These are phyloP conservation scores for Mus spretus DNA, from an alignment of 2,797 vertebrate genomes.

Conservation along the genomic window DNA sequence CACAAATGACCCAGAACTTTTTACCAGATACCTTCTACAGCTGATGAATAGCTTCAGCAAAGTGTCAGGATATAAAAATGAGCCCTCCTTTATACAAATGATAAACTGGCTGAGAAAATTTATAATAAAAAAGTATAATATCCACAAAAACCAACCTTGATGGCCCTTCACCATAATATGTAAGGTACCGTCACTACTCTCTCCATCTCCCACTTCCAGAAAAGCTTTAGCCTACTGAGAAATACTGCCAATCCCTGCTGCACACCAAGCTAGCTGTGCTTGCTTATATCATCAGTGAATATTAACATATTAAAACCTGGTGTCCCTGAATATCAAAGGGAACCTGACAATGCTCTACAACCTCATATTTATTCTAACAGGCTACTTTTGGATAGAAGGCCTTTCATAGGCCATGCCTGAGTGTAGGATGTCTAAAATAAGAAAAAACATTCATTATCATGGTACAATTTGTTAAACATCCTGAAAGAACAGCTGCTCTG, in stretches of 20 bases:
- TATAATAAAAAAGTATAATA: not conserved
- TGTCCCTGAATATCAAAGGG: not conserved
- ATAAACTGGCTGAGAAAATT: no score
- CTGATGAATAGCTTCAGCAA: no score
- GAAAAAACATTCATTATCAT: not conserved
- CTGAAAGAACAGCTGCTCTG: not conserved
- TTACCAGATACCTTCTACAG: no score
- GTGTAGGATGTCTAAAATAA: constrained; percentile 16
- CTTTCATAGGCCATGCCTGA: constrained; percentile 30
- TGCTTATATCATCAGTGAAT: not conserved
- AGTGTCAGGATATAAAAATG: no score
- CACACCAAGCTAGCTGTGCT: not conserved
- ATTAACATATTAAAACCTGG: constrained; percentile 16
- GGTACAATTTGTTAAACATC: constrained; percentile 16
- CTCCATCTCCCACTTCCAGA: not conserved
- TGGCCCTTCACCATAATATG: not conserved
- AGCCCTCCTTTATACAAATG: no score
- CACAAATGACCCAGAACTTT: no score
- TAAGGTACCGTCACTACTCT: not conserved
- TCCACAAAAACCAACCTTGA: not conserved
- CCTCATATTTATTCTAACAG: constrained; percentile 52
- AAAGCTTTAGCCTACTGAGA: not conserved
- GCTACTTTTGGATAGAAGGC: constrained; percentile 52
- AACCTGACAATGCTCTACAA: not conserved
- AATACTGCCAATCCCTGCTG: not conserved